phyloP scores from a whole-genome alignment of 2,888 invertebrate genomes.

The Tinea trinotella region DNA sequence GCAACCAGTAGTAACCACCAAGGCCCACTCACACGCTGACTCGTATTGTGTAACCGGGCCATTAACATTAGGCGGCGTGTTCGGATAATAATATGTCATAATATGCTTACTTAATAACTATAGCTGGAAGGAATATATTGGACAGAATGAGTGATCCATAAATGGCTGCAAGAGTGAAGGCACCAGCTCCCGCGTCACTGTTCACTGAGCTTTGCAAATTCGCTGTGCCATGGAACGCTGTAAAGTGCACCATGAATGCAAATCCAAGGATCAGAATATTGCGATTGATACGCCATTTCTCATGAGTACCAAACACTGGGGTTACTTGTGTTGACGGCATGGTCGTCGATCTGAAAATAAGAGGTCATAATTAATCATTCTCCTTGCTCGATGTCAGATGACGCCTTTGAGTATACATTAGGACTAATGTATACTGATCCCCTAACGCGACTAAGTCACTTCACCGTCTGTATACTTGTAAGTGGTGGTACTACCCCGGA shows the following conservation, averaged over 20 bases:
- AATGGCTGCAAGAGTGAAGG: constrained; percentile 86
- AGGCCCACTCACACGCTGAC: too few species aligned
- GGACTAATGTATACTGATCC: too few species aligned
- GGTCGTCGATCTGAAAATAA: too few species aligned
- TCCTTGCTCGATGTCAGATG: too few species aligned
- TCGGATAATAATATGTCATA: too few species aligned
- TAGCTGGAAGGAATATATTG: constrained; percentile 89
- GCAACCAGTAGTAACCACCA: too few species aligned
- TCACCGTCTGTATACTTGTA: too few species aligned
- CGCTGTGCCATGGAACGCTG: constrained; percentile 90
- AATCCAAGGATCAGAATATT: constrained; percentile 89
- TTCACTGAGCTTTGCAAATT: constrained; percentile 90
- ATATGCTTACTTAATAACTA: constrained; percentile 81
- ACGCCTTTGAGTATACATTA: too few species aligned
- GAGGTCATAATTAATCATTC: too few species aligned
- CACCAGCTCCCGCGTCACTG: constrained; percentile 85
- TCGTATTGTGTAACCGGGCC: too few species aligned
- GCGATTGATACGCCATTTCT: constrained; percentile 84
- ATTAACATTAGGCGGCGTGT: background rate
- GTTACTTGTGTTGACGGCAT: constrained; percentile 32
- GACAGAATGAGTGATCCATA: constrained; percentile 91
- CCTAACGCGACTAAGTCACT: too few species aligned
- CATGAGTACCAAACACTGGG: constrained; percentile 67
- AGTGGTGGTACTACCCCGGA: too few species aligned
- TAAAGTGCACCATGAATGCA: constrained; percentile 94